These are phyloP conservation scores for Uria aalge DNA, from an alignment of 2,113 vertebrate species.

Conservation along the genomic window DNA sequence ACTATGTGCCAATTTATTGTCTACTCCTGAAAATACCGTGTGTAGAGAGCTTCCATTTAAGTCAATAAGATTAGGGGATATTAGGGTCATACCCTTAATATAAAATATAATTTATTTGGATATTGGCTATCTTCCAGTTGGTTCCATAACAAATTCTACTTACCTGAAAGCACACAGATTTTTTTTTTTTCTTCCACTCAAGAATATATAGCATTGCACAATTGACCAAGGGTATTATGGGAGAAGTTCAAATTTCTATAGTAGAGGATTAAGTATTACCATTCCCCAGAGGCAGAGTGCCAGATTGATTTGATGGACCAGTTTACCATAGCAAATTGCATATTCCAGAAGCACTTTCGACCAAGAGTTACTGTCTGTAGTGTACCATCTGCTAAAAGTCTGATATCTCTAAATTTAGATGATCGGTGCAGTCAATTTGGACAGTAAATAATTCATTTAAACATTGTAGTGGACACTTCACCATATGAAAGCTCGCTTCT, in stretches of 20 bases:
- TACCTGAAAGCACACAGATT: neutral
- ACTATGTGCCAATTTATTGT: constrained; percentile 15
- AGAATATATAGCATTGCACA: constrained; percentile 16
- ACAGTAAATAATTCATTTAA: constrained; percentile 56
- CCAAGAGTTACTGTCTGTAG: constrained; percentile 37
- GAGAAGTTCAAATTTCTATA: constrained; percentile 5
- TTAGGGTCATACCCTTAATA: constrained; percentile 27
- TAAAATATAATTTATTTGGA: constrained; percentile 51
- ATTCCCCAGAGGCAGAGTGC: constrained; percentile 21
- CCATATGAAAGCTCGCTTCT: constrained; percentile 16
- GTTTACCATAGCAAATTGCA: constrained; percentile 49
- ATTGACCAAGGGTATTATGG: neutral
- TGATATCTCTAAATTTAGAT: constrained; percentile 55
- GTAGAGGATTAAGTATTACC: constrained; percentile 11
- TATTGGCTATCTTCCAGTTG: constrained; percentile 27
- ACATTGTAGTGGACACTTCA: constrained; percentile 23
- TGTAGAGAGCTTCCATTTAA: constrained; percentile 6
- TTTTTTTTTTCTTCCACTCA: neutral
- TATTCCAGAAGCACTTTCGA: constrained; percentile 26
- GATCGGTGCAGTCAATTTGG: constrained; percentile 1
- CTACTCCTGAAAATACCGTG: neutral
- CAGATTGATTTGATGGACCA: constrained; percentile 48
- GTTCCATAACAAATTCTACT: constrained; percentile 32
- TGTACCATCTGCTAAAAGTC: constrained; percentile 46
- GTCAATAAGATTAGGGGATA: constrained; percentile 37